Evolutionary conservation across 2,888 invertebrate genomes (phyloP).

Genomic region (Sinodicranocentrus sp.): DNA sequence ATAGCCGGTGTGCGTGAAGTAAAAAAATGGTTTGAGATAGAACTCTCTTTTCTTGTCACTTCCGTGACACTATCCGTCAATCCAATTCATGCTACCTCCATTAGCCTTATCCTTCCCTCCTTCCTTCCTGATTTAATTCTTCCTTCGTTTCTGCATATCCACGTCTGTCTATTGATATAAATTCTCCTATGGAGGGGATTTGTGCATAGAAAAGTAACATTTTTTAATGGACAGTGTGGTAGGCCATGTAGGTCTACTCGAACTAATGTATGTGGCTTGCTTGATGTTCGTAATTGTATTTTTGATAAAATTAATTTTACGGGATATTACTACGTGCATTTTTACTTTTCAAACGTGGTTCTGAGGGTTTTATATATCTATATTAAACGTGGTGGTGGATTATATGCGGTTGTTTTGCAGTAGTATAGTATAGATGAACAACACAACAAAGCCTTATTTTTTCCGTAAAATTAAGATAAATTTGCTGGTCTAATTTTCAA

Average conservation of each 20-base stretch:
- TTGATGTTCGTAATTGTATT: constrained; percentile 4
- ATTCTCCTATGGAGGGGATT: no score
- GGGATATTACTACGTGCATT: no score
- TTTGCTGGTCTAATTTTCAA: background rate
- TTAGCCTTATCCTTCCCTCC: constrained; percentile 45
- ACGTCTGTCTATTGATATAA: background rate
- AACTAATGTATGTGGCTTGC: constrained; percentile 3
- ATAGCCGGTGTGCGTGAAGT: constrained; percentile 6
- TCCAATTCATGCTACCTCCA: constrained; percentile 34
- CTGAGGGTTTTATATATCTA: no score
- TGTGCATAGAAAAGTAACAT: no score
- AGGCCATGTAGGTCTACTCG: background rate
- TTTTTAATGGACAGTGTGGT: no score
- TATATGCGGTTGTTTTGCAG: no score
- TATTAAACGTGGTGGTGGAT: no score
- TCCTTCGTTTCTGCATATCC: background rate
- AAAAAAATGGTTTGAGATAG: constrained; percentile 49
- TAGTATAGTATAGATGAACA: no score
- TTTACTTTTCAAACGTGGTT: no score
- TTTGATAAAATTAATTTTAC: no score
- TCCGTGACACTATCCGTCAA: constrained; percentile 53
- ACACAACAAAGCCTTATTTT: no score
- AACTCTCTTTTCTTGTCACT: constrained; percentile 43
- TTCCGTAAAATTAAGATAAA: background rate
- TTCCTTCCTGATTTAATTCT: constrained; percentile 49